Base-by-base conservation (phyloP, 2,888 invertebrate genomes). In the Prenolepis imparis region DNA sequence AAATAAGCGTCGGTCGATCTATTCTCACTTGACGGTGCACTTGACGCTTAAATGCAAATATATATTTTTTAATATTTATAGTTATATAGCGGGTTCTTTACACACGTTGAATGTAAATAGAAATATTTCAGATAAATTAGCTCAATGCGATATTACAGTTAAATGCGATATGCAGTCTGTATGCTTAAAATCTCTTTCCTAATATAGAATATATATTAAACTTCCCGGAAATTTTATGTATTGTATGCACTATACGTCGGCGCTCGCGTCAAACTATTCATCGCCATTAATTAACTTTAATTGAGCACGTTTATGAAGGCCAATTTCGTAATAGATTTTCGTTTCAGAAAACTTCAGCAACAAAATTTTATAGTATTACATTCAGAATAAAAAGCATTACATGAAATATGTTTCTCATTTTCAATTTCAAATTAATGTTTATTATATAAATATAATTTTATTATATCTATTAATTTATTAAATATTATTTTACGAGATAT, bases 241-340 rank as follows among this genome's bases (percentile, higher is more conserved):
- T 28, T 2, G 1, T n/a, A 18, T 3, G 15, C 15, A 48, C 68
- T 44, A 18, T n/a, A 63, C 11, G 32, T 32, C 9, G 12, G 12
- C 18, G 18, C 39, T n/a, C 12, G 44, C 32, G n/a, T 48, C 11
- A 63, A 63, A 48, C 48, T 59, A 28, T 59, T 41, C 74, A 59
- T 59, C 59, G 18, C n/a, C 36, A 48, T 21, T 48, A 74, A 63
- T 63, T 63, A 74, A 36, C 44, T 74, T 74, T 24, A 74, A 74
- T 74, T 63, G 21, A 48, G 28, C 24, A 36, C 18, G 11, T 6
- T 63, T 63, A 36, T 21, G 3, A 48, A 18, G 48, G 18, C 18
- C 21, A 48, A 36, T n/a, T 48, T 5, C 18, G 21, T 24, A 15
- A 32, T 5, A 74, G n/a, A 52, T 6, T 52, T 48, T 52, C n/a